Base-by-base conservation (phyloP, 1,140 invertebrate genomes). In the Lepidostoma basale region DNA sequence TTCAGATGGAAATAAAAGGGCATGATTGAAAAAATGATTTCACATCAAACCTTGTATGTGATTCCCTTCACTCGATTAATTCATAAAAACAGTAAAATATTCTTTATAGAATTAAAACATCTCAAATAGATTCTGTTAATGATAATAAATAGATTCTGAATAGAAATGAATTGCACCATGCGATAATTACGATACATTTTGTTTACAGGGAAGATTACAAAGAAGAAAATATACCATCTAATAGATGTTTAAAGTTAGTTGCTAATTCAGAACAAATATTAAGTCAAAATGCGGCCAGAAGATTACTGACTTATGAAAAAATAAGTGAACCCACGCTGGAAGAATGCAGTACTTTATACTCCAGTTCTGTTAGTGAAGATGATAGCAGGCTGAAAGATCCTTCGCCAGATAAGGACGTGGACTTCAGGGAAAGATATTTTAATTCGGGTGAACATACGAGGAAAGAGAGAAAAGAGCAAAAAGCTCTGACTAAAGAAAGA, bases 281-380 rank as follows among this genome's bases (percentile, higher is more conserved):
- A 22, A 91, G 88, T 8, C 88, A 87, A 74, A 84, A 90, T 68
- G 90, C 94, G 0, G 90, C 93, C 14, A 82, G 96, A 42, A 81
- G 94, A 62, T 83, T 98, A 22, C 86, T 98, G 14, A 96, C 94
- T 0, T 95, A 93, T 81, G 87, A 91, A 79, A 98, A 97, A 84
- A 80, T 87, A n/a, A 78, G 77, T 12, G 87, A 92, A 68, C 78
- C 85, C 3, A 67, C 79, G 56, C 62, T 70, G 14, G 14, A 67
- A 59, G 4, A 76, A 75, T 20, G 67, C n/a, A 40, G 33, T 14
- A 28, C 0, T 54, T 12, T 30, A 9, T 14, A 30, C 2, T 18
- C 26, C 12, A 6, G 28, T 3, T 30, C 14, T 14, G 52, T 1
- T 2, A 56, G 26, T 56, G 28, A 30, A 30, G n/a, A 63, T 33